These are phyloP conservation scores for Lutjanus campechanus DNA, from an alignment of 2,797 vertebrate species.

Conservation along the genomic window DNA sequence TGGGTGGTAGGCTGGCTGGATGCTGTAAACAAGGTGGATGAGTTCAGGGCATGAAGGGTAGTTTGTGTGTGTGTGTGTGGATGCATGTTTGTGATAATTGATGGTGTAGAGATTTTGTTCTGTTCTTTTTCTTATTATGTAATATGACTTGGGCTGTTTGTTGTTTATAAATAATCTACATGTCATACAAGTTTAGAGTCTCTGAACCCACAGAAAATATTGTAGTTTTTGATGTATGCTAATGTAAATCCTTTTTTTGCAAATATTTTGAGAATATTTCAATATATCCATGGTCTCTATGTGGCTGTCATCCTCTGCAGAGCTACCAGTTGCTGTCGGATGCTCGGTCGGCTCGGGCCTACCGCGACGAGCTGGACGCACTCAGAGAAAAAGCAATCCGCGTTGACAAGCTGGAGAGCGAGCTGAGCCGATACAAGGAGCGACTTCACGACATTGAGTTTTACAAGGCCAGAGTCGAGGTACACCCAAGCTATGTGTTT, in stretches of 20 bases:
- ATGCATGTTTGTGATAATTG: neutral
- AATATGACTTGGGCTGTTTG: neutral
- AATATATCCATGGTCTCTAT: conserved; percentile 4
- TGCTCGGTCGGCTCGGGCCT: conserved; percentile 94
- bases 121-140: conserved; percentile 28
- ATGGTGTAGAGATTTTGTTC: conserved; percentile 14
- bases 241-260: neutral
- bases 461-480: conserved; percentile 98
- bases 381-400: conserved; percentile 95
- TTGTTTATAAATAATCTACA: conserved; percentile 10
- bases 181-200: conserved; percentile 6
- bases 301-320: conserved; percentile 77
- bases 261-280: neutral
- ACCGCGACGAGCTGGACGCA: conserved; percentile 95
- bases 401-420: conserved; percentile 98
- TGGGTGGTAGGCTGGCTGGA: conserved; percentile 25
- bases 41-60: conserved; percentile 23
- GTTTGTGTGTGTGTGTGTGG: neutral
- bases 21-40: conserved; percentile 54
- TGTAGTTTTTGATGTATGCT: neutral
- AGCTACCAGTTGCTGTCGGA: conserved; percentile 95
- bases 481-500: conserved; percentile 60
- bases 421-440: conserved; percentile 95
- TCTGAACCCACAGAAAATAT: conserved; percentile 16
- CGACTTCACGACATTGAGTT: conserved; percentile 98